phyloP scores from a whole-genome alignment of 2,113 vertebrate species.

The Mola mola region DNA sequence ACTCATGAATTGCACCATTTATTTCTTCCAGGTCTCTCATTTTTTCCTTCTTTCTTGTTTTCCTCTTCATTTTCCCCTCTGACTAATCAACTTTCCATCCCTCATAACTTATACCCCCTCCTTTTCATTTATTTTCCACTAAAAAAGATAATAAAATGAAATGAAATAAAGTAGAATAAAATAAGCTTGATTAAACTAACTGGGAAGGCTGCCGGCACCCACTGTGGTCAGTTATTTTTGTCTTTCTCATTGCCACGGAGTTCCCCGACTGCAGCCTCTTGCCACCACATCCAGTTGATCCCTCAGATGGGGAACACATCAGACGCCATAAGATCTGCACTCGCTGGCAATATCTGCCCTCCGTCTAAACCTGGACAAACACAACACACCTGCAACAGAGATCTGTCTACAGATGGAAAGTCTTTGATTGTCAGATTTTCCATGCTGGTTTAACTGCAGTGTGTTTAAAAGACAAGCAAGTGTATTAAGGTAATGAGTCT shows the following conservation, averaged over 20 bases:
- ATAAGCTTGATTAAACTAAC: conserved; percentile 25
- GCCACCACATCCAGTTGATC: conserved; percentile 20
- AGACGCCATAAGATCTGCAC: conserved; percentile 33
- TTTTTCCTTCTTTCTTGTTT: not conserved
- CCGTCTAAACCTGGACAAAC: conserved; percentile 31
- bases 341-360: conserved; percentile 21
- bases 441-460: not conserved
- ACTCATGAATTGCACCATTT: not conserved
- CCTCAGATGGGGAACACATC: conserved; percentile 63
- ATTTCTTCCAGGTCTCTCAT: conserved; percentile 17
- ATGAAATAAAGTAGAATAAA: conserved; percentile 33
- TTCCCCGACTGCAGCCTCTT: conserved; percentile 35
- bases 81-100: conserved; percentile 25
- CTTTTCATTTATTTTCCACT: conserved; percentile 6
- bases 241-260: conserved; percentile 28
- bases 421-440: not conserved
- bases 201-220: conserved; percentile 6
- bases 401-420: conserved; percentile 23
- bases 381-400: conserved; percentile 44
- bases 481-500: too few species aligned
- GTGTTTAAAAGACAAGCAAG: too few species aligned
- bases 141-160: conserved; percentile 35
- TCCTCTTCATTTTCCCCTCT: not conserved
- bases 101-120: conserved; percentile 2
- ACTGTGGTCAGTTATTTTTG: conserved; percentile 49